Evolutionary conservation across 2,113 vertebrate species (phyloP).

Genomic region (Eleginops maclovinus): DNA sequence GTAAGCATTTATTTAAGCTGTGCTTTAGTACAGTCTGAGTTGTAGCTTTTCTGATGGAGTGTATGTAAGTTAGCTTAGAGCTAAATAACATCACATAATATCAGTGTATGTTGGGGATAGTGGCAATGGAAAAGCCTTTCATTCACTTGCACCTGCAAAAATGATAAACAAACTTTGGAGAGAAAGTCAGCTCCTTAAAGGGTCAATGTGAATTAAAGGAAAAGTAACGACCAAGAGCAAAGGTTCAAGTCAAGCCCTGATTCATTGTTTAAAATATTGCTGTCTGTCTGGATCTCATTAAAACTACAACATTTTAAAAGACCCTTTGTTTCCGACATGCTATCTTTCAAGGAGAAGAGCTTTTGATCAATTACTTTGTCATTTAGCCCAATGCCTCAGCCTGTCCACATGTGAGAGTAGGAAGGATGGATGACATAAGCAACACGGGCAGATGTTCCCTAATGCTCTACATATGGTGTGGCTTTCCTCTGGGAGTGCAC

Average conservation of each 20-base stretch:
- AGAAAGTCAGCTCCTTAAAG: not conserved
- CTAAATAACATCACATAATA: not conserved
- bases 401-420: conserved; percentile 59
- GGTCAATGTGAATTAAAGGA: not conserved
- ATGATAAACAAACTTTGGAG: not conserved
- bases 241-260: not conserved
- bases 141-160: not conserved
- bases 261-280: not conserved
- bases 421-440: conserved; percentile 63
- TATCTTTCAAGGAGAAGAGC: conserved; percentile 33
- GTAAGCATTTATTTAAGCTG: not conserved
- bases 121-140: not conserved
- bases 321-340: conserved; percentile 35
- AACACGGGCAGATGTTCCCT: conserved; percentile 72
- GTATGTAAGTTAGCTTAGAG: not conserved
- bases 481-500: conserved; percentile 44
- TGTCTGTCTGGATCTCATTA: conserved; percentile 30
- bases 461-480: conserved; percentile 69
- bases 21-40: not conserved
- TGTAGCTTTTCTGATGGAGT: not conserved
- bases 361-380: conserved; percentile 31
- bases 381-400: conserved; percentile 33
- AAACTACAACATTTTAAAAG: conserved; percentile 27
- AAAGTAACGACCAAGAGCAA: not conserved
- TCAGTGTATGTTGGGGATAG: not conserved